These are phyloP conservation scores for Climacteris rufus DNA, from an alignment of 2,113 vertebrate species.

Conservation along the genomic window DNA sequence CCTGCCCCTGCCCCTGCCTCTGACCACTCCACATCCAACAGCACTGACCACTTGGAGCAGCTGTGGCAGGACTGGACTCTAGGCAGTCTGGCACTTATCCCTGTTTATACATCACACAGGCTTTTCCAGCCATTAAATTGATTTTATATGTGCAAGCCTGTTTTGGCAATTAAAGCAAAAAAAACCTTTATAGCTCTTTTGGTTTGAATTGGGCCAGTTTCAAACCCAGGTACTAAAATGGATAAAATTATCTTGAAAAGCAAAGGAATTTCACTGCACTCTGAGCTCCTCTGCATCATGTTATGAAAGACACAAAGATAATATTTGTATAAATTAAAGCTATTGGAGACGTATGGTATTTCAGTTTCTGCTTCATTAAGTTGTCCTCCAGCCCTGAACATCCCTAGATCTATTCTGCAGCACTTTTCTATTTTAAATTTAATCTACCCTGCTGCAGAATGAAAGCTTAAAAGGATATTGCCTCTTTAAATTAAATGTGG, in stretches of 20 bases:
- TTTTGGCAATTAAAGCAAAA: constrained; percentile 51
- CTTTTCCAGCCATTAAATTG: constrained; percentile 38
- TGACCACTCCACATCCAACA: fast-evolving
- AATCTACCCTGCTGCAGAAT: constrained; percentile 56
- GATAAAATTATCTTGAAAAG: constrained; percentile 55
- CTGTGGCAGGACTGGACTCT: background rate
- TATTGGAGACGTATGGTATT: constrained; percentile 63
- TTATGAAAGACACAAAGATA: constrained; percentile 65
- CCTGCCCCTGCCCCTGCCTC: background rate
- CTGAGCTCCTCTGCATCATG: constrained; percentile 30
- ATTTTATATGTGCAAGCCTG: constrained; percentile 28
- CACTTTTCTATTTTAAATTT: constrained; percentile 67
- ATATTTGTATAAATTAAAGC: constrained; percentile 72
- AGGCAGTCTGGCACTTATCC: background rate
- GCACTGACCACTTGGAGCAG: background rate
- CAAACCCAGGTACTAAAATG: constrained; percentile 59
- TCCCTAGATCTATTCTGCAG: constrained; percentile 60
- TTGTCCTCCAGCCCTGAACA: constrained; percentile 63
- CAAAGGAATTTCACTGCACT: constrained; percentile 22
- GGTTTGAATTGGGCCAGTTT: constrained; percentile 53
- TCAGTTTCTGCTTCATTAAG: constrained; percentile 70
- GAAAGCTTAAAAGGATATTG: constrained; percentile 62
- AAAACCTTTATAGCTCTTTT: constrained; percentile 29
- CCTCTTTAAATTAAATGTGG: constrained; percentile 67
- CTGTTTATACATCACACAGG: background rate